A percentile compares a stretch with the other conserved stretches of the same genome.
These are phyloP conservation scores for Acanthurus lineatus DNA, from an alignment of 2,797 vertebrate genomes.

Conservation along the genomic window DNA sequence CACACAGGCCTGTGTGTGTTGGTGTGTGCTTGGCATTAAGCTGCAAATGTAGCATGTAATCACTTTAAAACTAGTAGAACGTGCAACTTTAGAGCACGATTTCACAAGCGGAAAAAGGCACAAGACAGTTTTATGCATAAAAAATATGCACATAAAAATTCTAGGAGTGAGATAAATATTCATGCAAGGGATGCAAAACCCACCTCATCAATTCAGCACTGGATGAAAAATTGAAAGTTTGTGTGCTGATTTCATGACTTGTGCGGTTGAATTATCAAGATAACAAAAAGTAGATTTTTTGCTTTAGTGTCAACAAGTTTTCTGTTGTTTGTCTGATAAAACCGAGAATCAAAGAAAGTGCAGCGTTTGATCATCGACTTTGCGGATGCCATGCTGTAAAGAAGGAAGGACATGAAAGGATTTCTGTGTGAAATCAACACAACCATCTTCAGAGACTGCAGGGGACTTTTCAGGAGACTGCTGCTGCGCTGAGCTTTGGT, in stretches of 20 bases:
- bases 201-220: constrained; percentile 34
- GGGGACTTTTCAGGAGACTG: constrained; percentile 14
- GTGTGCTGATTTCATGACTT: constrained; percentile 22
- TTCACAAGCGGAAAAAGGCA: constrained; percentile 14
- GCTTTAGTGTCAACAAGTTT: constrained; percentile 8
- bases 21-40: constrained; percentile 31
- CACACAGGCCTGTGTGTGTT: background rate
- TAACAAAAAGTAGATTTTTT: background rate
- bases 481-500: constrained; percentile 17
- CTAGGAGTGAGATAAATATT: constrained; percentile 55
- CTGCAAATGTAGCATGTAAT: constrained; percentile 47
- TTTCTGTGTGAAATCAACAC: background rate
- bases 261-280: constrained; percentile 4
- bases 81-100: constrained; percentile 51
- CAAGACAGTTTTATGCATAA: constrained; percentile 39
- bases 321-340: constrained; percentile 21
- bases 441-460: constrained; percentile 17
- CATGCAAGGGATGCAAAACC: constrained; percentile 42
- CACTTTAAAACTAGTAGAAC: constrained; percentile 59
- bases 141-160: constrained; percentile 67
- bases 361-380: constrained; percentile 9
- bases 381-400: constrained; percentile 11
- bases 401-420: background rate
- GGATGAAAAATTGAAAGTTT: constrained; percentile 26
- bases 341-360: constrained; percentile 29